These are phyloP conservation scores for Adelphocoris suturalis DNA, from an alignment of 2,888 invertebrate genomes.

Conservation along the genomic window DNA sequence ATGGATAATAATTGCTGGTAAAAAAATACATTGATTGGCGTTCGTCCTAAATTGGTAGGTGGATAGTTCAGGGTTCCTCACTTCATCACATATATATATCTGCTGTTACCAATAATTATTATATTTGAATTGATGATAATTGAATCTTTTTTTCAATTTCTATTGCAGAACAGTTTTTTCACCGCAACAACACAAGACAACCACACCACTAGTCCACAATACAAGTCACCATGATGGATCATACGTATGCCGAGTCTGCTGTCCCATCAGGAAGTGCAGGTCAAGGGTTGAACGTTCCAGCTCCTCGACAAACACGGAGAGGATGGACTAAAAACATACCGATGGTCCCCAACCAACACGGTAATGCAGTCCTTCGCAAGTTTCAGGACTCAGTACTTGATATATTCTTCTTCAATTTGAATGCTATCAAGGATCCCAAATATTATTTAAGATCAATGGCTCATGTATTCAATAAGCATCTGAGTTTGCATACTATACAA, in stretches of 20 bases:
- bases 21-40: too few relatives aligned
- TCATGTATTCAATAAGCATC: neutral
- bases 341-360: neutral
- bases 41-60: too few relatives aligned
- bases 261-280: neutral
- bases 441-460: neutral
- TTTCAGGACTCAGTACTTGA: neutral
- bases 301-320: neutral
- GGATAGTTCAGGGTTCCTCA: too few relatives aligned
- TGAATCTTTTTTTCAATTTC: too few relatives aligned
- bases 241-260: neutral
- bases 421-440: neutral
- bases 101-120: too few relatives aligned
- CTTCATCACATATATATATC: too few relatives aligned
- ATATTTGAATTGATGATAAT: too few relatives aligned
- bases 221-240: slow-evolving; percentile 3
- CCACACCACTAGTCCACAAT: too few relatives aligned
- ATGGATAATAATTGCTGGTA: too few relatives aligned
- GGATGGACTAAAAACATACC: neutral
- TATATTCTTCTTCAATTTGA: neutral
- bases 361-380: neutral
- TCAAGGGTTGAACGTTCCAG: too few relatives aligned
- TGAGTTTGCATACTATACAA: neutral
- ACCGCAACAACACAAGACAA: too few relatives aligned
- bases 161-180: too few relatives aligned